These are phyloP conservation scores for Sparus aurata DNA, from an alignment of 2,797 vertebrate genomes.

Conservation along the genomic window DNA sequence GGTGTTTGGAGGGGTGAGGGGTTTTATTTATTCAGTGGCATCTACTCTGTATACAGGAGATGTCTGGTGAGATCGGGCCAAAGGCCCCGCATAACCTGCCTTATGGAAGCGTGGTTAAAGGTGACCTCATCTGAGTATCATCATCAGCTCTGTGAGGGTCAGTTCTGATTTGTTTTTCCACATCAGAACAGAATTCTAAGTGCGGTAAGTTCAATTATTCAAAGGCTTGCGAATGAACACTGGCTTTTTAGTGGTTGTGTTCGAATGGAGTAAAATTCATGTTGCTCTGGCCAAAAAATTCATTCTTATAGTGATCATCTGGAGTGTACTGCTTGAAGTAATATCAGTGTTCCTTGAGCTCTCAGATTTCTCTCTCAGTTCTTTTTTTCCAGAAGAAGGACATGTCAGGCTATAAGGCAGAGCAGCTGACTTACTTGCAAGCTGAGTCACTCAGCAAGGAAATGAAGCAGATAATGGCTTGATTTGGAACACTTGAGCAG, in stretches of 20 bases:
- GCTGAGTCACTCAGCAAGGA: slow-evolving; percentile 72
- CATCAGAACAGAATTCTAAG: slow-evolving; percentile 50
- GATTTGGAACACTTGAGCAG: slow-evolving; percentile 77
- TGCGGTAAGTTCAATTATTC: slow-evolving; percentile 61
- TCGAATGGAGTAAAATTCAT: slow-evolving; percentile 24
- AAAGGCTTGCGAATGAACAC: slow-evolving; percentile 13
- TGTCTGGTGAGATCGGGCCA: slow-evolving; percentile 78
- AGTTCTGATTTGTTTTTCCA: slow-evolving; percentile 64
- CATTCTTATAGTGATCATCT: slow-evolving; percentile 11
- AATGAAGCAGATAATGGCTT: slow-evolving; percentile 79
- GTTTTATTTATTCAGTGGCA: slow-evolving; percentile 83
- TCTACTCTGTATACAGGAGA: slow-evolving; percentile 76
- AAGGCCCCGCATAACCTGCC: slow-evolving; percentile 65
- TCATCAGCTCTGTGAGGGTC: slow-evolving; percentile 57
- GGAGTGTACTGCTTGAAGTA: not conserved
- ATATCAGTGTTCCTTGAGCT: not conserved
- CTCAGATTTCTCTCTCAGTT: not conserved
- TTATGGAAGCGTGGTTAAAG: slow-evolving; percentile 75
- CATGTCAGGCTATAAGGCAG: slow-evolving; percentile 28
- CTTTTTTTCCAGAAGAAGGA: slow-evolving; percentile 4
- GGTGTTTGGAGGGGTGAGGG: slow-evolving; percentile 73
- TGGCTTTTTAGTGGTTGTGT: slow-evolving; percentile 13
- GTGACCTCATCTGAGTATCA: slow-evolving; percentile 79
- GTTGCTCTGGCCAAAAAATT: not conserved
- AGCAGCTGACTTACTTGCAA: slow-evolving; percentile 62